Conservation (phyloP, 2,113 vertebrate genomes). For the Agapornis roseicollis region DNA sequence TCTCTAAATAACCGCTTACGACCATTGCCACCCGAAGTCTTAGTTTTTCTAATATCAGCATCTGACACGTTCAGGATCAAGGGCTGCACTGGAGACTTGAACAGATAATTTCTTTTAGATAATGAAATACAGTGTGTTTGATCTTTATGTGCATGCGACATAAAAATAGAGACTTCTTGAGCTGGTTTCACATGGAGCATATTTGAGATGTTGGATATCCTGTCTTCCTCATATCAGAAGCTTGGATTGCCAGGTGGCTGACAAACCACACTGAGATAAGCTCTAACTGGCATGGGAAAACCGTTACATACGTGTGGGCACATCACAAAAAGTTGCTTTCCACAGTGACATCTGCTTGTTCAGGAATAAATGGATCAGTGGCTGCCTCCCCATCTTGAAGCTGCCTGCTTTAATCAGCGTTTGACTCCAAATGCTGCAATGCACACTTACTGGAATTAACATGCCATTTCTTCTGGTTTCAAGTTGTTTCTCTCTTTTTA, state of each 20-base stretch:
- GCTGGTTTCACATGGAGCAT: not conserved
- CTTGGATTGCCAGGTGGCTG: not conserved
- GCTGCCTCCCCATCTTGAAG: not conserved
- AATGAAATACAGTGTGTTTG: not conserved
- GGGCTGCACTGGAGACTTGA: not conserved
- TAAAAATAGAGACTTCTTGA: not conserved
- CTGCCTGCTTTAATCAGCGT: not conserved
- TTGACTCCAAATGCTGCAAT: not conserved
- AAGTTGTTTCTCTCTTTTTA: conserved; percentile 37
- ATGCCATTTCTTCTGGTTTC: not conserved
- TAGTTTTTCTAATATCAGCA: not conserved
- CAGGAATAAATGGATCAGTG: not conserved
- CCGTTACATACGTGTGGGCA: not conserved
- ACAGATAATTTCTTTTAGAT: not conserved
- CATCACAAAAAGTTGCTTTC: not conserved
- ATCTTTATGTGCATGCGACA: not conserved
- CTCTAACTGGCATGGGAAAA: not conserved
- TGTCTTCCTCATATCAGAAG: not conserved
- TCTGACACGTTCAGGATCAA: not conserved
- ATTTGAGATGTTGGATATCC: not conserved
- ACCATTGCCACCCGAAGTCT: not conserved
- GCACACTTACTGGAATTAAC: not conserved
- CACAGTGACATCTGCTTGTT: conserved; percentile 34
- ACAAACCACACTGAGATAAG: not conserved
- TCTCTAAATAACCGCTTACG: not conserved